Percentiles rank a stretch among this genome's conserved stretches.
These are phyloP conservation scores for Drosophila pruinosa DNA, from an alignment of 1,140 invertebrate genomes.

Conservation along the genomic window DNA sequence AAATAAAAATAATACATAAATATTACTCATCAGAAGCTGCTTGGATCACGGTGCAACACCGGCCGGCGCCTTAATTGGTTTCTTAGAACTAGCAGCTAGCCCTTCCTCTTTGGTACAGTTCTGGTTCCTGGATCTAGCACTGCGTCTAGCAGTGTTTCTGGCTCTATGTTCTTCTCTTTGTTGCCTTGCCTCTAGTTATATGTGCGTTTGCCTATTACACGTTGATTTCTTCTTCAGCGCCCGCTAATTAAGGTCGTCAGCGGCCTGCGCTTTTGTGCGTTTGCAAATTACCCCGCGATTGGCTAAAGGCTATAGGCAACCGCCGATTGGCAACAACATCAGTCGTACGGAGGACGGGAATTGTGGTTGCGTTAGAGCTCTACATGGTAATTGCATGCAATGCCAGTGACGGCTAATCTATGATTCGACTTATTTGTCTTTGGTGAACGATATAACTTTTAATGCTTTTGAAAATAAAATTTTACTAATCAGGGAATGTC, in stretches of 20 bases:
- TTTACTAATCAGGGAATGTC: not conserved
- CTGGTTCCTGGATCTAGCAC: conserved; percentile 14
- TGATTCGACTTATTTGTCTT: not conserved
- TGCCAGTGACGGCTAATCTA: conserved; percentile 50
- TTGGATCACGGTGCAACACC: conserved; percentile 16
- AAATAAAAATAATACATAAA: too few species aligned
- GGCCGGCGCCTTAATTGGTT: conserved; percentile 71
- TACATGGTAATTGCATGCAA: conserved; percentile 58
- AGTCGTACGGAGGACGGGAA: not conserved
- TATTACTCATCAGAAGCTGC: too few species aligned
- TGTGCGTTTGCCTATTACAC: conserved; percentile 69
- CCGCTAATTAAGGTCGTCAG: conserved; percentile 75
- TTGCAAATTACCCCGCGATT: conserved; percentile 79
- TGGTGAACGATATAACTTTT: conserved; percentile 24
- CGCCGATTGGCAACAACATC: not conserved
- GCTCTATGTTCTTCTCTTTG: not conserved
- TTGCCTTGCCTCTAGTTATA: conserved; percentile 24
- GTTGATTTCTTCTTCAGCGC: conserved; percentile 32
- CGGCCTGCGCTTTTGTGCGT: conserved; percentile 66
- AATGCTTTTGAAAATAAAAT: not conserved
- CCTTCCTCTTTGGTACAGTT: conserved; percentile 45
- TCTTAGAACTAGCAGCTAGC: conserved; percentile 60
- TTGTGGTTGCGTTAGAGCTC: conserved; percentile 4
- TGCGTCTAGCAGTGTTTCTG: not conserved
- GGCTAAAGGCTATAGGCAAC: conserved; percentile 26